These are phyloP conservation scores for Philypnodon macrostomus DNA, from an alignment of 2,797 vertebrate genomes.

Conservation along the genomic window DNA sequence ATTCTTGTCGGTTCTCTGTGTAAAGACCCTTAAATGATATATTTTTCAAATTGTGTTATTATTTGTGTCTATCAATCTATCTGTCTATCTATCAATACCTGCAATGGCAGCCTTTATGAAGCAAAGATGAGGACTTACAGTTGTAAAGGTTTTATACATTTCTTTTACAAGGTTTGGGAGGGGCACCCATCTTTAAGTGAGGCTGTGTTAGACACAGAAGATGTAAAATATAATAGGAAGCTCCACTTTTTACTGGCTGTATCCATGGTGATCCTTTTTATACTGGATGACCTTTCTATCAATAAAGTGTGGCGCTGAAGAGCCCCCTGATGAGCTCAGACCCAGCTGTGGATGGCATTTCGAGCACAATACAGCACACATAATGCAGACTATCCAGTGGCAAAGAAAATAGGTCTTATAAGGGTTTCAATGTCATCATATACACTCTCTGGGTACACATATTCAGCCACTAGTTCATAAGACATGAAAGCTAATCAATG, in stretches of 20 bases:
- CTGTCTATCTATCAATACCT: constrained; percentile 13
- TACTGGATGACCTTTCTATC: constrained; percentile 66
- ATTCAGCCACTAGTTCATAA: too few relatives aligned
- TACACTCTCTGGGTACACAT: too few relatives aligned
- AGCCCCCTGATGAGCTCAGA: constrained; percentile 45
- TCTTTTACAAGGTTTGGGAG: constrained; percentile 32
- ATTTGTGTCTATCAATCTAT: too few relatives aligned
- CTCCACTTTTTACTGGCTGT: constrained; percentile 31
- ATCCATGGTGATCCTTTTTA: constrained; percentile 64
- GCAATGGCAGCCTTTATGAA: constrained; percentile 5
- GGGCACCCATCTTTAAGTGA: constrained; percentile 28
- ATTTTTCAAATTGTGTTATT: too few relatives aligned
- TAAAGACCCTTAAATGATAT: too few relatives aligned
- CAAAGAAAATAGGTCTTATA: neutral
- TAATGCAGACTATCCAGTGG: constrained; percentile 19
- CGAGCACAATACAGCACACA: constrained; percentile 35
- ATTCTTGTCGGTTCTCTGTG: too few relatives aligned
- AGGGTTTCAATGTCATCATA: neutral
- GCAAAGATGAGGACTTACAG: constrained; percentile 8
- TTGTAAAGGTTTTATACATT: constrained; percentile 22
- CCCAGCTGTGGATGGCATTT: constrained; percentile 64
- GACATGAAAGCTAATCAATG: too few relatives aligned
- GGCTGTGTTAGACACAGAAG: constrained; percentile 10
- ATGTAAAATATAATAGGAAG: constrained; percentile 27
- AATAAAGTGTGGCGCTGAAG: constrained; percentile 44